Evolutionary conservation across 2,113 vertebrate genomes (phyloP).

Genomic region (Protobothrops mucrosquamatus): DNA sequence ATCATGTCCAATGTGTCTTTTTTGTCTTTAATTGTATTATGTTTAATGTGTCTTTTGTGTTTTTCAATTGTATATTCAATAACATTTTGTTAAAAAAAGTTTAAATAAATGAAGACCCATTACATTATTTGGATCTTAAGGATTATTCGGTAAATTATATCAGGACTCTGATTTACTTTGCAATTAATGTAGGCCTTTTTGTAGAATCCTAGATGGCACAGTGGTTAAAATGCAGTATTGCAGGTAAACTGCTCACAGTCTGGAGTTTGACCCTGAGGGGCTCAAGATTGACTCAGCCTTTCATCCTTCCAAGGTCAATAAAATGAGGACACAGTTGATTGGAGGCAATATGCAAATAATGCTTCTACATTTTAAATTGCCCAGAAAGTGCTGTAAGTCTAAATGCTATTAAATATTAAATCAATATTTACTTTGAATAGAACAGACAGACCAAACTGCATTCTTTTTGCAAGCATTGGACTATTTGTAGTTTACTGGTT

Average conservation of each 20-base stretch:
- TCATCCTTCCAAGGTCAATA: not conserved
- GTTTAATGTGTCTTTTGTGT: too few relatives aligned
- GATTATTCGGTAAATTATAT: constrained; percentile 69
- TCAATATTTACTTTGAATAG: constrained; percentile 77
- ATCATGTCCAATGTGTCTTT: too few relatives aligned
- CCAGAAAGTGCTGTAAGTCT: not conserved
- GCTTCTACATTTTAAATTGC: not conserved
- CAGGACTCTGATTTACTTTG: constrained; percentile 72
- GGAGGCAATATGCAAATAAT: not conserved
- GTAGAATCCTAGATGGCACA: constrained; percentile 32
- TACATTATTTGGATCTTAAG: constrained; percentile 67
- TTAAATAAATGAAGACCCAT: constrained; percentile 72
- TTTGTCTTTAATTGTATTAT: too few relatives aligned
- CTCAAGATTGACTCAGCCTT: not conserved
- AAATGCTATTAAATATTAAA: constrained; percentile 55
- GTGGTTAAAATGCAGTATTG: too few relatives aligned
- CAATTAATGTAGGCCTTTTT: constrained; percentile 77
- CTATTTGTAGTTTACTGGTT: constrained; percentile 39
- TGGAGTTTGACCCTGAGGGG: not conserved
- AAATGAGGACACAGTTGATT: not conserved
- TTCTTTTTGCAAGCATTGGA: constrained; percentile 67
- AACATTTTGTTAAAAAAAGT: constrained; percentile 44
- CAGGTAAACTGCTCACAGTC: not conserved
- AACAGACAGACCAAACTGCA: constrained; percentile 73
- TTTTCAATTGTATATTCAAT: too few relatives aligned